Evolutionary conservation across 92 coral and sea anemone species (phyloP), one percentile per base, ranked within the genome.

Genomic region (Parazoanthus swiftii): DNA sequence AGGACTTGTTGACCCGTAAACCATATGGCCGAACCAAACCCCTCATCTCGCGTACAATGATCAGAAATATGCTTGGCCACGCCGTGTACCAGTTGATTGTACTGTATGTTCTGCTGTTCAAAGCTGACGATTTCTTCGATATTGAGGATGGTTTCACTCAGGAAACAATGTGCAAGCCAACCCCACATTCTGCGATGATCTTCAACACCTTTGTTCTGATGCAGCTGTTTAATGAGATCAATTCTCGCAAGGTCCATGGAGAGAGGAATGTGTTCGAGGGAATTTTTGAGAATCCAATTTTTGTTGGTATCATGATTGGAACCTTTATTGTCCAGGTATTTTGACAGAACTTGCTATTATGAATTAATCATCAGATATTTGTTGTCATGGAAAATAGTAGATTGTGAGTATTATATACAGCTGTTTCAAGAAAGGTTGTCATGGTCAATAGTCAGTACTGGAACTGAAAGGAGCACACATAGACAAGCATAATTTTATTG

Each of bases 181-280:
- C 96, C 11, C 94, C 92, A 68, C 98, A 95, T 76, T 72, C 94
- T 10, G 94, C 98, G 0, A 85, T 95, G 50, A 95, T 95, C 85
- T 95, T 95, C 81, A 95, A 95, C 39, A 85, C 98, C 14, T 95
- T 95, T 91, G 98, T 95, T 59, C 88, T 89, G 71, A 95, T 95
- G 98, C 96, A 95, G 84, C 91, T 95, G 75, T 95, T 95, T 72
- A 95, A 95, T 75, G 96, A 95, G 92, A 89, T 95, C 90, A 95
- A 95, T 73, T 90, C 94, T 68, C 88, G 98, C 66, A 92, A 91
- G 86, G 89, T 95, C 44, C 93, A 91, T 51, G 98, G 87, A 23
- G 87, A 92, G 46, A 91, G 98, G 77, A 95, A 95, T 66, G 95
- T 95, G 81, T 95, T 95, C 91, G 72, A 80, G 44, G 98, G 98